Conservation (phyloP, 2,113 vertebrate genomes). For the Rhineura floridana region DNA sequence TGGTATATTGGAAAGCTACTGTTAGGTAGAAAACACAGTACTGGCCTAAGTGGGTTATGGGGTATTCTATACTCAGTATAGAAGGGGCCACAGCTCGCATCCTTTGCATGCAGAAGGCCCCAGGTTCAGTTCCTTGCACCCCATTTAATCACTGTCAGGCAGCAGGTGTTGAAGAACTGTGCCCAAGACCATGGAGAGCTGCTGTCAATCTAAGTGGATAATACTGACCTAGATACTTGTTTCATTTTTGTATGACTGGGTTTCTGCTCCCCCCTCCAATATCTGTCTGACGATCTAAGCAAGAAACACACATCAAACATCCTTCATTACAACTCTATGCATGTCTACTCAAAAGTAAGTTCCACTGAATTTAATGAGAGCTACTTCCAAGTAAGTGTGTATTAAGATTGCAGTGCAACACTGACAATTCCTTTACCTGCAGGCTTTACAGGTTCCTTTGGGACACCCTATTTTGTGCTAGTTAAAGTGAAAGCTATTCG, state of each 20-base stretch:
- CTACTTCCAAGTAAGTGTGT: too few relatives aligned
- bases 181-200: neutral
- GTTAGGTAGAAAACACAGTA: neutral
- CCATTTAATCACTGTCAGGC: neutral
- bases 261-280: too few relatives aligned
- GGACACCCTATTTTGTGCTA: neutral
- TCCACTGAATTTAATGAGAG: too few relatives aligned
- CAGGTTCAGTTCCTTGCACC: neutral
- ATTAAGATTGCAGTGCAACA: neutral
- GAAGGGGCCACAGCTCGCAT: neutral
- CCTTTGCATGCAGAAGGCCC: neutral
- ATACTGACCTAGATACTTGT: neutral
- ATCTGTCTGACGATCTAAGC: too few relatives aligned
- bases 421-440: neutral
- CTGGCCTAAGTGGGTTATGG: neutral
- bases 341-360: too few relatives aligned
- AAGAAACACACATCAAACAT: too few relatives aligned
- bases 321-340: too few relatives aligned
- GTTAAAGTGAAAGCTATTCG: neutral
- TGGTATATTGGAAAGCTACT: neutral
- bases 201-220: neutral
- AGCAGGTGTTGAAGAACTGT: neutral
- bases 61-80: too few relatives aligned
- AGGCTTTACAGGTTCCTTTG: neutral
- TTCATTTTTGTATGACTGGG: too few relatives aligned